Percentiles rank a stretch among this genome's conserved stretches.
Evolutionary conservation across 2,797 vertebrate species (phyloP).

Genomic region (Sebastes minor): DNA sequence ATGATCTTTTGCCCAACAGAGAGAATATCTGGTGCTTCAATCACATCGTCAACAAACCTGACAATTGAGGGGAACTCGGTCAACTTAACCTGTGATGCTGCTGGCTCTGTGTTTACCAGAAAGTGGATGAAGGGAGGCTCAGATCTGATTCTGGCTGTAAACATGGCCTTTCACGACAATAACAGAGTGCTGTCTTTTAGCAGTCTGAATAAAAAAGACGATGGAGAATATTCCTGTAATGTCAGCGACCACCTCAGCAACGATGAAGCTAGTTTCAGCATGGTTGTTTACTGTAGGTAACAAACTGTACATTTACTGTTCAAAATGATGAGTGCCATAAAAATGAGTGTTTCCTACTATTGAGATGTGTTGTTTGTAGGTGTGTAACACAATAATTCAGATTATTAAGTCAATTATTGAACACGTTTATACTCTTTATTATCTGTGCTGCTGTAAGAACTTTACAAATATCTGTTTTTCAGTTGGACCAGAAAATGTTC

Average conservation of each 20-base stretch:
- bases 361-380: too few relatives aligned
- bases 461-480: slow-evolving; percentile 17
- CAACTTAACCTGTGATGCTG: slow-evolving; percentile 58
- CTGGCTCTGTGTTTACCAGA: slow-evolving; percentile 40
- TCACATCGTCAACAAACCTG: slow-evolving; percentile 10
- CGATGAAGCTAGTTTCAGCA: background rate
- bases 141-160: background rate
- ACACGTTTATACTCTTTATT: background rate
- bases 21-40: background rate
- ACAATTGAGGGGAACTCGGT: slow-evolving; percentile 15
- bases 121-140: background rate
- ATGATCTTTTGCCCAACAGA: slow-evolving; percentile 33
- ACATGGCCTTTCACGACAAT: background rate
- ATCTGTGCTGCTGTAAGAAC: background rate
- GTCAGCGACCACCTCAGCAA: slow-evolving; percentile 3
- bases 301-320: background rate
- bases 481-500: slow-evolving; percentile 71
- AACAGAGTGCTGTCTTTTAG: background rate
- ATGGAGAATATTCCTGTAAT: background rate
- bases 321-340: background rate
- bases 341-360: too few relatives aligned
- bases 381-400: accelerated
- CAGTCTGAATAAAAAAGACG: background rate
- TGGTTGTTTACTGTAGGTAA: slow-evolving; percentile 64
- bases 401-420: background rate